Conservation (phyloP, 2,797 vertebrate species). For the Scarus forsteni region DNA sequence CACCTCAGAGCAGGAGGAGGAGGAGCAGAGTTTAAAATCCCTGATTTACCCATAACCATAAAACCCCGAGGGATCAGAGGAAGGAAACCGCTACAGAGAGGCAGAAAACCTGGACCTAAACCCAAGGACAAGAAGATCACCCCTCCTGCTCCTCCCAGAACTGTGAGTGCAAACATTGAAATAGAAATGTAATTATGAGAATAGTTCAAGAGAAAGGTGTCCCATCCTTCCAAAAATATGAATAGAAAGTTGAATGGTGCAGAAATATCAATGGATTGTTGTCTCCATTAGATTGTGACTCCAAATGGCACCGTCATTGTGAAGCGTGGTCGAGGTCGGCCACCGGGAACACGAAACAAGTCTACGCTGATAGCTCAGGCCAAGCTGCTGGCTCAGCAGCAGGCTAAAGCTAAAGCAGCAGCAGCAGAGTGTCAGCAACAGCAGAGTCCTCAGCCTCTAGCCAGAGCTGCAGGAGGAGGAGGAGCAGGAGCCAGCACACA, state of each 20-base stretch:
- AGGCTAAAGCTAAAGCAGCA: constrained; percentile 47
- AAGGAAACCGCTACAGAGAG: constrained; percentile 67
- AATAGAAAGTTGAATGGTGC: neutral
- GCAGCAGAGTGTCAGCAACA: neutral
- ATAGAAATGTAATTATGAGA: too few species aligned
- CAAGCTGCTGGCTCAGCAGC: constrained; percentile 69
- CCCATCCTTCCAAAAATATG: neutral
- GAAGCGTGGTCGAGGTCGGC: constrained; percentile 81
- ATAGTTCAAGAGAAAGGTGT: neutral
- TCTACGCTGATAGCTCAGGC: constrained; percentile 76
- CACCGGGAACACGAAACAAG: constrained; percentile 82
- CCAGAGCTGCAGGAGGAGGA: constrained; percentile 16
- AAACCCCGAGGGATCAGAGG: constrained; percentile 68
- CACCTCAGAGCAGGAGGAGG: constrained; percentile 77
- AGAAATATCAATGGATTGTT: neutral
- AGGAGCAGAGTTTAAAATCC: constrained; percentile 72
- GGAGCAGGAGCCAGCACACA: constrained; percentile 10
- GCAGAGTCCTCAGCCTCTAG: constrained; percentile 21
- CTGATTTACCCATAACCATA: constrained; percentile 53
- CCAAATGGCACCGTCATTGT: constrained; percentile 59
- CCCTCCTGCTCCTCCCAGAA: neutral
- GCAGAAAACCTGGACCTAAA: constrained; percentile 67
- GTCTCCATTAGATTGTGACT: constrained; percentile 44
- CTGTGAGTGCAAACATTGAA: constrained; percentile 30
- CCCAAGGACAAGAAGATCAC: constrained; percentile 65